Evolutionary conservation across 2,113 vertebrate genomes (phyloP).

Genomic region (Nicator chloris): DNA sequence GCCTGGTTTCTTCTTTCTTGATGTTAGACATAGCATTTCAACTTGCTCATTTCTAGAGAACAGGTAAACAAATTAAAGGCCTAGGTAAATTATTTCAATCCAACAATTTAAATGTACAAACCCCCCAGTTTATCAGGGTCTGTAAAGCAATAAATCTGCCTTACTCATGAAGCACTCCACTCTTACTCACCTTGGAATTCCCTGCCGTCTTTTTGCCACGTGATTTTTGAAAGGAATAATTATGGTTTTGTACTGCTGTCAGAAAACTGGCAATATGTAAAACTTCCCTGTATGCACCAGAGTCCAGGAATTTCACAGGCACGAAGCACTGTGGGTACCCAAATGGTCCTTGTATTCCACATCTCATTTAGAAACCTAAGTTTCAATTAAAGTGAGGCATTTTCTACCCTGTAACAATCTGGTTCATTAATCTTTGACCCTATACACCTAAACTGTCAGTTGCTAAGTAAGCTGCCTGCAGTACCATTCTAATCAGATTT

Average conservation of each 20-base stretch:
- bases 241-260: background rate
- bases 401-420: background rate
- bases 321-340: background rate
- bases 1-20: background rate
- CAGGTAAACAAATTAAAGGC: background rate
- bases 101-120: background rate
- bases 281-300: background rate
- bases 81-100: background rate
- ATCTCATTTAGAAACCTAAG: background rate
- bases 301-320: background rate
- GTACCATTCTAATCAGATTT: background rate
- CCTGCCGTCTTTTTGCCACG: background rate
- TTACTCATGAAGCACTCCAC: background rate
- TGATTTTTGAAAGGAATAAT: background rate
- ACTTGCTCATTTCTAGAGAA: background rate
- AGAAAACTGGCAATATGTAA: background rate
- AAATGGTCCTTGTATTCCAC: background rate
- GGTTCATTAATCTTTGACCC: background rate
- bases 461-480: background rate
- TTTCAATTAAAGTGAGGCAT: background rate
- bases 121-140: background rate
- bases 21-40: background rate
- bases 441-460: background rate
- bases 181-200: background rate
- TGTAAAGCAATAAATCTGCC: background rate